These are phyloP conservation scores for Plotosus lineatus DNA, from an alignment of 2,113 vertebrate genomes.

Conservation along the genomic window DNA sequence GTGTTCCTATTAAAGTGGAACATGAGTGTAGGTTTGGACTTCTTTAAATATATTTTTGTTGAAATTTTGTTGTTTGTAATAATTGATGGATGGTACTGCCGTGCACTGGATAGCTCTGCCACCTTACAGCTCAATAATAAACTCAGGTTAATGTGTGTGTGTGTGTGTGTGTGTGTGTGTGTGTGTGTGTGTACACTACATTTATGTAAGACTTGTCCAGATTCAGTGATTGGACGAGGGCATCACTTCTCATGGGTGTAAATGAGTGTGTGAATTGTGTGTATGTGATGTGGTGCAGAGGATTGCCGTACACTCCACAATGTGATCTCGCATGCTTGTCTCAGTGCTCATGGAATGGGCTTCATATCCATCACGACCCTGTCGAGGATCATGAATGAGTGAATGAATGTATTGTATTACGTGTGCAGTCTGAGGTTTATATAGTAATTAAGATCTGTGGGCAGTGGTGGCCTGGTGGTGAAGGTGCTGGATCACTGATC, in stretches of 20 bases:
- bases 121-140: not conserved
- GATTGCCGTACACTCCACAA: not conserved
- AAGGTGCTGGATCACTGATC: too few relatives aligned
- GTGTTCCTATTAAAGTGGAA: too few relatives aligned
- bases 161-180: too few relatives aligned
- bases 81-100: not conserved
- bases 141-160: not conserved
- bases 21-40: not conserved
- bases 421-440: not conserved
- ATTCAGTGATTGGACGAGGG: not conserved
- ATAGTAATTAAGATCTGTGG: not conserved
- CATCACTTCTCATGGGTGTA: not conserved
- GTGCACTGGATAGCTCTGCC: not conserved
- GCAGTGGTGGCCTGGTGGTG: too few relatives aligned
- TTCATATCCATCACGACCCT: not conserved
- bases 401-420: not conserved
- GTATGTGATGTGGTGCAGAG: not conserved
- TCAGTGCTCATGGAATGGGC: not conserved
- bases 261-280: not conserved
- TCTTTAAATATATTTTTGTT: not conserved
- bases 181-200: not conserved
- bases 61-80: too few relatives aligned
- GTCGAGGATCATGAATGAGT: not conserved
- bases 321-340: not conserved
- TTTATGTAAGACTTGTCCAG: not conserved